These are phyloP conservation scores for Polypterus senegalus DNA, from an alignment of 2,113 vertebrate genomes.

Conservation along the genomic window DNA sequence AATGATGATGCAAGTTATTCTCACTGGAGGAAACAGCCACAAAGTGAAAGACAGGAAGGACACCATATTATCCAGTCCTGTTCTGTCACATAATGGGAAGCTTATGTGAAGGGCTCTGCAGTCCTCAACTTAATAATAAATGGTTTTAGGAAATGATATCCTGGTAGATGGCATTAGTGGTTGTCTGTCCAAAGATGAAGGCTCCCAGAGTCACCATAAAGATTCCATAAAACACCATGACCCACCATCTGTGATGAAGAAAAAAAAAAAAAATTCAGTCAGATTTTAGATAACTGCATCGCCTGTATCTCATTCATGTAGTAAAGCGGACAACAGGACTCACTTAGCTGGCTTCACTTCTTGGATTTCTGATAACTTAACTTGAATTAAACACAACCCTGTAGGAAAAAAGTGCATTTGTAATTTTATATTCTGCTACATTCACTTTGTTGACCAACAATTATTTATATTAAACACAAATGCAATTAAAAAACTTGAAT, in stretches of 20 bases:
- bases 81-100: not conserved
- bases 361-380: constrained; percentile 79
- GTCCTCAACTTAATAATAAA: not conserved
- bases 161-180: constrained; percentile 57
- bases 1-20: not conserved
- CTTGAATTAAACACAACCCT: constrained; percentile 84
- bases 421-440: too few relatives aligned
- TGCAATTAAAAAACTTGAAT: too few relatives aligned
- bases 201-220: constrained; percentile 66
- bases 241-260: constrained; percentile 68
- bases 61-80: not conserved
- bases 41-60: constrained; percentile 15
- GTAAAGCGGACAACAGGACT: constrained; percentile 16
- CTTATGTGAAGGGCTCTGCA: not conserved
- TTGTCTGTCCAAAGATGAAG: constrained; percentile 78
- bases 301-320: accelerated
- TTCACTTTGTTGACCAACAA: too few relatives aligned
- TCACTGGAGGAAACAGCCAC: not conserved
- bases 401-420: constrained; percentile 18
- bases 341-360: constrained; percentile 70
- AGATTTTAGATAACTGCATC: not conserved
- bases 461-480: too few relatives aligned
- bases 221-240: constrained; percentile 57
- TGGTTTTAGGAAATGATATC: constrained; percentile 19
- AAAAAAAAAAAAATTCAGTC: constrained; percentile 8